Evolutionary conservation across 2,888 invertebrate species (phyloP), one percentile per base, ranked within the genome.

Genomic region (Tillus elongatus): DNA sequence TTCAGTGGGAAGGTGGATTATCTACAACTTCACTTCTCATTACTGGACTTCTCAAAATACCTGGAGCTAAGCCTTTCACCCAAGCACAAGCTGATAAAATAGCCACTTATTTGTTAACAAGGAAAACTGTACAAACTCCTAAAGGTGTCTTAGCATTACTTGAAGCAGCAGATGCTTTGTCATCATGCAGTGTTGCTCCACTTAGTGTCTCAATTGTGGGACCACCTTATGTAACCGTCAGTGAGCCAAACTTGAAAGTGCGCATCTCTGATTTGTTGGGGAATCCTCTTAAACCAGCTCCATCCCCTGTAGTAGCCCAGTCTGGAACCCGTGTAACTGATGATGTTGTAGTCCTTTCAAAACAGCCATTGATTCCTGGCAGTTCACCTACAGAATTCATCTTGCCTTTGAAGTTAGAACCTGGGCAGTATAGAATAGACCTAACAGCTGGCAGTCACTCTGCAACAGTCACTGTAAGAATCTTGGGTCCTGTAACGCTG

Each of bases 1-100:
- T 91, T 43, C 87, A 95, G 69, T 96, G 92, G 65, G 96, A 96
- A 63, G 89, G 90, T 15, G 90, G 90, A 4, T 70, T 92, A 34
- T 83, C 85, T 2, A 79, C 82, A 30, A 89, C 89, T 1, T 75
- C 78, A 0, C 57, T 75, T 15, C 54, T 81, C 15, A 64, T 81
- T 2, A 70, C 74, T 10, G 76, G 77, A 13, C 45, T 64, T 31
- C 48, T 61, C n/a, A 46, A 55, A 28, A 40, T 62, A 8, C 76
- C 74, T 52, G 78, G 77, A 38, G 70, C 79, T 12, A 74, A 79
- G 26, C 82, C 87, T 0, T 64, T 95, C 39, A 77, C 73, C 4
- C 72, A 76, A 50, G 80, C 79, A 14, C 92, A 93, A 67, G 79
- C 81, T 2, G 75, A 85, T 33, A 96, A 96, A 70, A 82, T 97